Evolutionary conservation across 2,113 vertebrate genomes (phyloP), one percentile per base, ranked within the genome.

Genomic region (Lipotes vexillifer): DNA sequence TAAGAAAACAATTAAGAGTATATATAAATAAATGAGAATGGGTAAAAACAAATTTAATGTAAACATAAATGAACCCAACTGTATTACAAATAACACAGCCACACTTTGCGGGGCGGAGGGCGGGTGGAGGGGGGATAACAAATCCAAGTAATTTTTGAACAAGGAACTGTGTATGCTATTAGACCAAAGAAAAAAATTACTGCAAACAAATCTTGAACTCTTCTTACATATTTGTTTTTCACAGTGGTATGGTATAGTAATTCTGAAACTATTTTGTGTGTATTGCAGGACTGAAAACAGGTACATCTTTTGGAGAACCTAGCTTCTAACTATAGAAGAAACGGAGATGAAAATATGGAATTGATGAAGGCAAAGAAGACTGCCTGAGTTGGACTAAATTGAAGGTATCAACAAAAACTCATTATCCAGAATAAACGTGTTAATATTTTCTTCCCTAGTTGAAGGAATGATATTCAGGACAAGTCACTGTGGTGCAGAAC

Each of bases 51-150:
- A 69, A 81, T 31, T 44, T 41, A 91, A 69, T 44, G 29, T 41
- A 33, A 91, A 81, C 13, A 91, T 81, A 80, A 81, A 69, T 44
- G 27, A 80, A 68, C 61, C 66, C 74, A 68, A 66, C 27, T 38
- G 36, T 17, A 38, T 52, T 80, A n/a, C 61, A 68, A 68, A 68
- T 55, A 80, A 55, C 61, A 80, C 0, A 68, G 55, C 61, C n/a
- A 55, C 25, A 66, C n/a, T 52, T 23, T 49, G n/a, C n/a, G n/a
- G 20, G 4, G 25, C 6, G 23, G 4, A n/a, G 27, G 0, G 15
- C 0, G 17, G 10, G 49, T 44, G 18, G 36, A n/a, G n/a, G 41
- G 41, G 41, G 17, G 15, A 41, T 36, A 41, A 68, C 12, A 82
- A 92, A n/a, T 69, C 49, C 36, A 44, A 41, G n/a, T 69, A 52